phyloP scores from a whole-genome alignment of 2,113 vertebrate species.

The Sterrhoptilus dennistouni region DNA sequence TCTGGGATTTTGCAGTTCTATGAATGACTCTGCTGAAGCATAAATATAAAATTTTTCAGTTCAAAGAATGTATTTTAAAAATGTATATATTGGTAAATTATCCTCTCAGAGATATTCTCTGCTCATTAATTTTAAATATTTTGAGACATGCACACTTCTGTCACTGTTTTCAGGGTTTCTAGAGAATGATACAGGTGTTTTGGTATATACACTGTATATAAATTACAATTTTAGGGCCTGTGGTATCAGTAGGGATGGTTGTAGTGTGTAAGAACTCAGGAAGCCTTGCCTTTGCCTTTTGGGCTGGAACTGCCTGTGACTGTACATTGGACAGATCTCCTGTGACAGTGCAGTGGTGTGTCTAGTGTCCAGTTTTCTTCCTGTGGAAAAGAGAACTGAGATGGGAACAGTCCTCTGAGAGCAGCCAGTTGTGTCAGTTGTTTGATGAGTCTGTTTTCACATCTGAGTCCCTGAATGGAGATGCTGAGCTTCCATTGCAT shows the following conservation, averaged over 20 bases:
- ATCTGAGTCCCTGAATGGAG: neutral
- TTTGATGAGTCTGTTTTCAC: neutral
- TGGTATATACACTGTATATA: neutral
- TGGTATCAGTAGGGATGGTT: too few relatives aligned
- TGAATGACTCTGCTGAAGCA: neutral
- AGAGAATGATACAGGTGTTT: neutral
- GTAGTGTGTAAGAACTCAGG: fast-evolving
- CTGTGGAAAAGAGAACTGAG: neutral
- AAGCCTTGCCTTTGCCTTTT: neutral
- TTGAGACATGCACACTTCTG: neutral
- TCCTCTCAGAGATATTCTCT: neutral
- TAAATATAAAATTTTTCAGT: neutral
- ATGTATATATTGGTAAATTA: neutral
- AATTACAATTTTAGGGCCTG: neutral
- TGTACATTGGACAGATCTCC: fast-evolving
- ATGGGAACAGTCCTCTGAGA: fast-evolving
- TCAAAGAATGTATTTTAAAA: neutral
- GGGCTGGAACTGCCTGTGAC: fast-evolving
- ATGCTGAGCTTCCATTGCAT: neutral
- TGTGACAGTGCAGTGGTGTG: fast-evolving
- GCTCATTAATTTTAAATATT: neutral
- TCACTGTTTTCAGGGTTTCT: neutral
- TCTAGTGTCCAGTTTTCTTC: neutral
- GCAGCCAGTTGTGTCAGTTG: neutral
- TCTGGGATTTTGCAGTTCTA: neutral